Percentiles rank a stretch among this genome's conserved stretches.
phyloP scores from a whole-genome alignment of 1,140 invertebrate species.

The Drosophila lowei region DNA sequence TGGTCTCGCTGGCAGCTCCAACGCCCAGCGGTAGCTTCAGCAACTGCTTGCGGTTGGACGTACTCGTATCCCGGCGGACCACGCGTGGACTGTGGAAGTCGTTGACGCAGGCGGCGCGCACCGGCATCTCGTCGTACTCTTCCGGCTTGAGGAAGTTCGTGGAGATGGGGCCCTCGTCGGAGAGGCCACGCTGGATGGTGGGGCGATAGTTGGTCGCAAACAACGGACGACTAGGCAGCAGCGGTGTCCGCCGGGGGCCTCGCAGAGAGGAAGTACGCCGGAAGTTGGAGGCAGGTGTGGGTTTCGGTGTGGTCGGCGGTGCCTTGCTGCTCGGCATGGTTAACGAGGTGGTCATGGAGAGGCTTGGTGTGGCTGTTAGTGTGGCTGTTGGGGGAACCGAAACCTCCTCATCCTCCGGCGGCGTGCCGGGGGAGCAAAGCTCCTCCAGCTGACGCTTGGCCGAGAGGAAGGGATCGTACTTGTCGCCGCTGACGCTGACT shows the following conservation, averaged over 20 bases:
- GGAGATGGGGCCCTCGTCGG: conserved; percentile 82
- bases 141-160: conserved; percentile 81
- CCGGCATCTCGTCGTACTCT: conserved; percentile 82
- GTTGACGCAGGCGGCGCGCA: conserved; percentile 76
- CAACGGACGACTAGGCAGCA: conserved; percentile 70
- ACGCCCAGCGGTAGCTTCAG: conserved; percentile 53
- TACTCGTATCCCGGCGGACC: conserved; percentile 70
- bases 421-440: conserved; percentile 84
- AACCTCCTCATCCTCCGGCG: conserved; percentile 49
- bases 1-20: background rate
- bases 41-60: conserved; percentile 72
- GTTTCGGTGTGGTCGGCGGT: conserved; percentile 21
- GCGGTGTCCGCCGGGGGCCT: conserved; percentile 67
- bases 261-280: conserved; percentile 76
- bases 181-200: conserved; percentile 81
- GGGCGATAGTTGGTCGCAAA: conserved; percentile 75
- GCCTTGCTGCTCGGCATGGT: conserved; percentile 26
- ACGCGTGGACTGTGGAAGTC: conserved; percentile 79
- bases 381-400: conserved; percentile 29
- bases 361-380: conserved; percentile 28
- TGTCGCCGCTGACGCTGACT: conserved; percentile 80
- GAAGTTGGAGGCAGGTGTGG: conserved; percentile 60
- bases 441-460: conserved; percentile 89
- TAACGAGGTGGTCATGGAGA: conserved; percentile 55
- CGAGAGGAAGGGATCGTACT: conserved; percentile 87